Evolutionary conservation across 2,113 vertebrate genomes (phyloP), one percentile per base, ranked within the genome.

Genomic region (Percina caprodes): DNA sequence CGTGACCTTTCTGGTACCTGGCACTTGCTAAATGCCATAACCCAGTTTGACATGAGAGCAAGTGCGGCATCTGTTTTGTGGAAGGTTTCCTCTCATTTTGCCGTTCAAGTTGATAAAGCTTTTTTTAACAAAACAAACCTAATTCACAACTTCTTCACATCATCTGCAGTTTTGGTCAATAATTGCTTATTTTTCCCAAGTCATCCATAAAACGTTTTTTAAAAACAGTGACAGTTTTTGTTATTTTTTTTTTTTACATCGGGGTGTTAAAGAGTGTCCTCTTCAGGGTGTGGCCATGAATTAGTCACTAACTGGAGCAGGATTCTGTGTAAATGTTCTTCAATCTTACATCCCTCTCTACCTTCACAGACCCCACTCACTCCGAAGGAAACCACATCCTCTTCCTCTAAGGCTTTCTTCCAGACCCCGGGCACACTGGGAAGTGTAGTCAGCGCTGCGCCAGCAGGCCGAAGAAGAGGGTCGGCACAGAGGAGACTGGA

Each of bases 401-500:
- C 93, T 12, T 87, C 87, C 33, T 93, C 93, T 0, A 96, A 96
- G 63, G 87, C 95, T 0, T 98, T 98, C 94, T 99, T 99, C 94
- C 97, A 97, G 92, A 99, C 97, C 0, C 97, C 97, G 0, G 94
- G 96, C 49, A 96, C 94, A 49, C 93, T 96, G 10, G 95, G 85
- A 71, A 69, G 15, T 21, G 93, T 24, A 39, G 65, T 87, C 73
- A 42, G 77, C 63, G 83, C 93, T 3, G 83, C 60, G 1, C 76
- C 93, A 0, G 62, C 86, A 4, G 55, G 85, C 0, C 89, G 95
- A 59, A 95, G 91, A 77, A 94, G 94, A 86, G 95, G 86, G 71
- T 97, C 97, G 0, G 97, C 94, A 3, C 97, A 99, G 91, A 96
- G 97, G 88, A 96, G 96, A 77, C 94, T 99, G 18, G 96, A 99